A percentile compares a stretch with the other conserved stretches of the same genome.
Conservation (phyloP, 2,797 vertebrate species). For the Zenarchopterus dispar region DNA sequence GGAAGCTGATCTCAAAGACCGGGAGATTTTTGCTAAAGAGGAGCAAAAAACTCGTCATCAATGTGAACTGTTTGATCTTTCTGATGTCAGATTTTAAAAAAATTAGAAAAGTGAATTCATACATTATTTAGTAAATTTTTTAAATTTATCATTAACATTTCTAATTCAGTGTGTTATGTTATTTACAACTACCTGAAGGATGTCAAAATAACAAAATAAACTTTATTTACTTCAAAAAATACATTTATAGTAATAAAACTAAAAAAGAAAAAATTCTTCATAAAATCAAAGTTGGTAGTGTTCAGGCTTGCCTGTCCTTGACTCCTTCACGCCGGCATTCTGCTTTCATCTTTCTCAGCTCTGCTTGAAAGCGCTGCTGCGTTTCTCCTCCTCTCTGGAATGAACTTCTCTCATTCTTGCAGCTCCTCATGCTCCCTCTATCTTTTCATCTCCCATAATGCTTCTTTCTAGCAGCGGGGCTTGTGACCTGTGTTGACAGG, state of each 20-base stretch:
- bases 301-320: conserved; percentile 28
- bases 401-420: conserved; percentile 71
- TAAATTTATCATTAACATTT: too few relatives aligned
- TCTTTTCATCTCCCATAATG: conserved; percentile 65
- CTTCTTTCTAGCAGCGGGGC: conserved; percentile 49
- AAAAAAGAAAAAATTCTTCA: conserved; percentile 1
- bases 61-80: too few relatives aligned
- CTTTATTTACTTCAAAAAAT: not conserved
- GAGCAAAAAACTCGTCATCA: too few relatives aligned
- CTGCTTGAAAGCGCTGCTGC: conserved; percentile 55
- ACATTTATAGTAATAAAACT: not conserved
- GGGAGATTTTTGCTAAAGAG: too few relatives aligned
- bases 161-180: too few relatives aligned
- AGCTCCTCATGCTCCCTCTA: conserved; percentile 48
- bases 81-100: too few relatives aligned
- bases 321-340: conserved; percentile 35
- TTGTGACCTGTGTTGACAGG: conserved; percentile 66
- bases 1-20: too few relatives aligned
- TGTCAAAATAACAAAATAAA: not conserved
- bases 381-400: conserved; percentile 64
- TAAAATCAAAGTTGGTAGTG: not conserved
- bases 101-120: too few relatives aligned
- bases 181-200: too few relatives aligned
- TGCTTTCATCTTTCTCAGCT: conserved; percentile 57
- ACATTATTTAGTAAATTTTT: too few relatives aligned